Evolutionary conservation across 2,888 invertebrate species (phyloP).

Genomic region (Griposia aprilina): DNA sequence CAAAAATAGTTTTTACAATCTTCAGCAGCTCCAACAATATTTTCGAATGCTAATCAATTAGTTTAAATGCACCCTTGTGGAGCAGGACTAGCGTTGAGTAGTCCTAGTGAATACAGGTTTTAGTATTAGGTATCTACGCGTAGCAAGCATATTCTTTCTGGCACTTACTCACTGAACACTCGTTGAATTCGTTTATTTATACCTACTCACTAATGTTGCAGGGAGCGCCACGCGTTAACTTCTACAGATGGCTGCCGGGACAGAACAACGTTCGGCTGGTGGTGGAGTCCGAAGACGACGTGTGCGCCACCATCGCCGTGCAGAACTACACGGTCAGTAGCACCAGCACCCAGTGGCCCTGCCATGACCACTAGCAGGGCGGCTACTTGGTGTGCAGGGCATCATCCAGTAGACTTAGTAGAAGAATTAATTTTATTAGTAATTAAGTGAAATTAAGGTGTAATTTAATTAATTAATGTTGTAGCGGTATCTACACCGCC

Average conservation of each 20-base stretch:
- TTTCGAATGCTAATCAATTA: too few species aligned
- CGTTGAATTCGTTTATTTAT: neutral
- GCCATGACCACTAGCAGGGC: neutral
- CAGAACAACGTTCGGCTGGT: slow-evolving; percentile 81
- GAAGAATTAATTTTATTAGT: too few species aligned
- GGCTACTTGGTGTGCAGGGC: neutral
- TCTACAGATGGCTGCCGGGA: slow-evolving; percentile 76
- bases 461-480: too few species aligned
- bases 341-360: too few species aligned
- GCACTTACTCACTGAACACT: neutral
- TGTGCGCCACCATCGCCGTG: slow-evolving; percentile 83
- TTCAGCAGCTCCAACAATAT: neutral
- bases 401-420: neutral
- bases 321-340: slow-evolving; percentile 78
- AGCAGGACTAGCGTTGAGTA: too few species aligned
- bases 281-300: slow-evolving; percentile 77
- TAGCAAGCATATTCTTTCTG: neutral
- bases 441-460: too few species aligned
- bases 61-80: too few species aligned
- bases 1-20: neutral
- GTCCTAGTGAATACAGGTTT: neutral
- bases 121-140: neutral
- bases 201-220: slow-evolving; percentile 55
- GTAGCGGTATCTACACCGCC: too few species aligned
- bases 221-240: slow-evolving; percentile 78